These are phyloP conservation scores for Laticauda colubrina DNA, from an alignment of 2,113 vertebrate species.

Conservation along the genomic window DNA sequence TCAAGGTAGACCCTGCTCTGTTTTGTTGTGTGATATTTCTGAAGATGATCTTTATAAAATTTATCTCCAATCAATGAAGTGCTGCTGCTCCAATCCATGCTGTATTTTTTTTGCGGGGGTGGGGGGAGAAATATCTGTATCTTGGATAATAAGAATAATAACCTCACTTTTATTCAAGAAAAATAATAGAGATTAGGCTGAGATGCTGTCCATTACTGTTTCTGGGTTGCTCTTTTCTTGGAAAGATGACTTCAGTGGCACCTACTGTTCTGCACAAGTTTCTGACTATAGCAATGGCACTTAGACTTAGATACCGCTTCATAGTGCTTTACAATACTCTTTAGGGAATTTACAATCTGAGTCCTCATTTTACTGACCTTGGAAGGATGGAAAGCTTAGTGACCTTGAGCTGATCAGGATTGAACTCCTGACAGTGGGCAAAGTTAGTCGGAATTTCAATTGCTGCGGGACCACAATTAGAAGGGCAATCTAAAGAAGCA, in stretches of 20 bases:
- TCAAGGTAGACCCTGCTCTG: constrained; percentile 79
- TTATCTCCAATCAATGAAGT: neutral
- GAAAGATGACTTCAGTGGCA: neutral
- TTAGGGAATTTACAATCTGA: neutral
- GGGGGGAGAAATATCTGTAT: neutral
- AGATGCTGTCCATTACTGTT: neutral
- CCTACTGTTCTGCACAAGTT: neutral
- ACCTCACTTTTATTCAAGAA: neutral
- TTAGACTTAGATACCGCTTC: neutral
- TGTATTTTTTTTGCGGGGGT: neutral
- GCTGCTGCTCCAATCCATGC: neutral
- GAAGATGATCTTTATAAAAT: neutral
- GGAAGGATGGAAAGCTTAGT: neutral
- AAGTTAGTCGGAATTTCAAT: neutral
- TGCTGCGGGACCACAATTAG: neutral
- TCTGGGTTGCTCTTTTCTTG: neutral
- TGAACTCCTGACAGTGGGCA: neutral
- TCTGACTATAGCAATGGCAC: neutral
- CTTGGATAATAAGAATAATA: neutral
- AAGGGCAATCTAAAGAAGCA: neutral
- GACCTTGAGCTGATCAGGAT: neutral
- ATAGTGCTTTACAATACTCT: neutral
- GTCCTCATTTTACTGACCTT: neutral
- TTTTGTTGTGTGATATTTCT: neutral
- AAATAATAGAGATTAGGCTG: neutral